Conservation (phyloP, 2,888 invertebrate species). For the Isoperla grammatica region DNA sequence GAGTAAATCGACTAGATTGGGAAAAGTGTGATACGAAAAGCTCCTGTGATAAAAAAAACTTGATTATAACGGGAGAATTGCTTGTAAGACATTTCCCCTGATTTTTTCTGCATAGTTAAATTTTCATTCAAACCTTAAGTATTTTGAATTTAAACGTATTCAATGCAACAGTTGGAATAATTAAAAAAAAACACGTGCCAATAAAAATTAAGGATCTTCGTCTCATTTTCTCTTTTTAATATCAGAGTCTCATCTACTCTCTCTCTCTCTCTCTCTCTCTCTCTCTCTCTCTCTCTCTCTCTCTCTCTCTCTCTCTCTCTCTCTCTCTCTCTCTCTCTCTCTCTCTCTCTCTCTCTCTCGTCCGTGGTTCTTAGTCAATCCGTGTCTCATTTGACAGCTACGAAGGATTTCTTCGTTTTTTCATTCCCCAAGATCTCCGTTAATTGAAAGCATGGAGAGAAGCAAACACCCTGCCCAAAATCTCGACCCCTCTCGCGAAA, state of each 20-base stretch:
- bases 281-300: not conserved
- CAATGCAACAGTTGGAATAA: slow-evolving; percentile 24
- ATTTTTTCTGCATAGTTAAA: no score
- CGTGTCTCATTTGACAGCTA: slow-evolving; percentile 24
- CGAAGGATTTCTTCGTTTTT: not conserved
- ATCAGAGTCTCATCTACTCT: not conserved
- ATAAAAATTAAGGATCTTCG: not conserved
- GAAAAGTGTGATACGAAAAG: no score
- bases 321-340: slow-evolving; percentile 6
- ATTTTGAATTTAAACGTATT: no score
- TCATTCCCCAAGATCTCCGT: not conserved
- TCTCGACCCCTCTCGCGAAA: no score
- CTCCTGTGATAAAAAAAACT: no score
- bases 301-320: not conserved
- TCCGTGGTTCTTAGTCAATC: slow-evolving; percentile 7
- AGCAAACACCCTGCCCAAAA: not conserved
- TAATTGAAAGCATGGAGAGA: slow-evolving; percentile 6
- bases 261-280: slow-evolving; percentile 1
- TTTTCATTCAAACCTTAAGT: no score
- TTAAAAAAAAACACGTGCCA: slow-evolving; percentile 6
- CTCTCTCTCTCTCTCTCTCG: slow-evolving; percentile 3
- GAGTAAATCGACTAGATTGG: no score
- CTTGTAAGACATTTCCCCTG: no score
- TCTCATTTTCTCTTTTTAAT: not conserved
- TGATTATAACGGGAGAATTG: no score